Evolutionary conservation across 2,797 vertebrate species (phyloP), one percentile per base, ranked within the genome.

Genomic region (Sebastes kiyomatsui): DNA sequence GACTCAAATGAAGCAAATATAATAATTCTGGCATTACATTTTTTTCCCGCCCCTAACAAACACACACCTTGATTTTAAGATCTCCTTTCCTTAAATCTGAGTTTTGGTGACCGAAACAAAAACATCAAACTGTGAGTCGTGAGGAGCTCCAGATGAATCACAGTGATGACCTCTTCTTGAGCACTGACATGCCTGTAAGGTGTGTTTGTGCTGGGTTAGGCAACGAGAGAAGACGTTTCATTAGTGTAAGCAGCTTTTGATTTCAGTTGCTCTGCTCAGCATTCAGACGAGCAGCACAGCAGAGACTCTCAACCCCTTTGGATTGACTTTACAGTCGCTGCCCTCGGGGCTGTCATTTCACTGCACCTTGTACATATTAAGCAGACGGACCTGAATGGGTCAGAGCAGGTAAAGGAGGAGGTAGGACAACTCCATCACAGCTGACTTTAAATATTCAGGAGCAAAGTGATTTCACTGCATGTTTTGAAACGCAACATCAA

Each of bases 211-310:
- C 30, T 1, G 33, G 58, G 66, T 66, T 25, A 54, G 25, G 55
- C 52, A 46, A 38, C 5, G 3, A 56, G 64, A 52, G 61, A 59
- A 66, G 77, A 78, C 35, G n/a, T 90, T 87, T 77, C 64, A 87
- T 87, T 80, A 76, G 65, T 16, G 46, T 84, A 86, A 87, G 80
- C 86, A 84, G 84, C 77, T 91, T 88, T 75, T 87, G 88, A 91
- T 88, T 79, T 84, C 72, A 67, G 64, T 76, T 28, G 67, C 82
- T 75, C 80, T 28, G 70, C 84, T 75, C 80, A 28, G 70, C 86
- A 68, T 54, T 69, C 65, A 60, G 65, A 59, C 4, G 22, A 75
- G 58, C 49, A 38, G 69, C 49, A 60, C 2, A 70, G 75, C 69
- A 52, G 25, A 69, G 68, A 64, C 54, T 72, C 65, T 0, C 35